These are phyloP conservation scores for Harpegnathos saltator DNA, from an alignment of 1,140 invertebrate genomes.

Conservation along the genomic window DNA sequence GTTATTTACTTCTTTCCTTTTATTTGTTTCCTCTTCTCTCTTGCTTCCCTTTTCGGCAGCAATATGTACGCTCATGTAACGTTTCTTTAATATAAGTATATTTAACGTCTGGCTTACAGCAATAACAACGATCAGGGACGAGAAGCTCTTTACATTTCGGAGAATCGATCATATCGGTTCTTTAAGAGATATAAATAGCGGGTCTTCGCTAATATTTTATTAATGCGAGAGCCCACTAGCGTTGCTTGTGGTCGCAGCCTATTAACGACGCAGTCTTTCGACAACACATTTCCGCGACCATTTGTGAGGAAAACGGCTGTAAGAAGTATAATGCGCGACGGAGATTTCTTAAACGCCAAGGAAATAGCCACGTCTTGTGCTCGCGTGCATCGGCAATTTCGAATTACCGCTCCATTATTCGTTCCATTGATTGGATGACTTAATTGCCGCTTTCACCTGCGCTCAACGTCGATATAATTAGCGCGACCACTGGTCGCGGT, in stretches of 20 bases:
- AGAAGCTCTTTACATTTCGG: too few species aligned
- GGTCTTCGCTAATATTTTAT: background rate
- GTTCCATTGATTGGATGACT: constrained; percentile 13
- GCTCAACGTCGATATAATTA: background rate
- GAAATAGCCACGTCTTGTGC: background rate
- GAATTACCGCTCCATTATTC: background rate
- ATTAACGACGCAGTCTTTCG: background rate
- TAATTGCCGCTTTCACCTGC: constrained; percentile 18
- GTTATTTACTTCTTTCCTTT: too few species aligned
- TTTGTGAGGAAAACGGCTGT: background rate
- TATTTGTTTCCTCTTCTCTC: background rate
- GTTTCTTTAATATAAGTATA: too few species aligned
- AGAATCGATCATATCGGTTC: too few species aligned
- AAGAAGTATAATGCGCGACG: background rate
- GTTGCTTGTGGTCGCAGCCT: background rate
- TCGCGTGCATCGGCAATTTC: background rate
- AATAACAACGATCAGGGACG: too few species aligned
- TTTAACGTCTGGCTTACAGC: too few species aligned
- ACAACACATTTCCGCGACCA: background rate
- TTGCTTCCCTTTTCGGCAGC: background rate
- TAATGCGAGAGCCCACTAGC: background rate
- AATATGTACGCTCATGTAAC: too few species aligned
- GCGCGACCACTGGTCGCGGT: background rate
- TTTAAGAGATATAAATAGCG: background rate
- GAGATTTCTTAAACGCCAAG: background rate